These are phyloP conservation scores for Scrobipalpa atriplicella DNA, from an alignment of 2,888 invertebrate genomes.

Conservation along the genomic window DNA sequence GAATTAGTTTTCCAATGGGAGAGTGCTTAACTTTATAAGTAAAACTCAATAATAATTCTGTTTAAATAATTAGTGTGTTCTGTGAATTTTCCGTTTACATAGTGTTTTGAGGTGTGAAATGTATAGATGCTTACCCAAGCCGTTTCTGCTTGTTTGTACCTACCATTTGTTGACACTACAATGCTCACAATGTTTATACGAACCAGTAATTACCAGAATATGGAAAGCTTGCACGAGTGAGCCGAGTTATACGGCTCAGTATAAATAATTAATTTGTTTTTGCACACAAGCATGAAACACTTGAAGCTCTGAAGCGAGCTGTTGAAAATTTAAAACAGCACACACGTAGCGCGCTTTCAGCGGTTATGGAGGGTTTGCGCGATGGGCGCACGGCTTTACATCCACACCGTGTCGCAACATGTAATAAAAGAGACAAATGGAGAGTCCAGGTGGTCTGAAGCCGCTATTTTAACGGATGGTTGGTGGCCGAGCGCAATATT, in stretches of 20 bases:
- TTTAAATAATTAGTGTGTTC: not conserved
- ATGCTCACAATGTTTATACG: not conserved
- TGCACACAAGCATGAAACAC: slow-evolving; percentile 58
- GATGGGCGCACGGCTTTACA: slow-evolving; percentile 30
- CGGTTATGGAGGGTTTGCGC: slow-evolving; percentile 50
- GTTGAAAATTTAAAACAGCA: slow-evolving; percentile 66
- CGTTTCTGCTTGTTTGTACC: slow-evolving; percentile 1
- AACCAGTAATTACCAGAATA: slow-evolving; percentile 26
- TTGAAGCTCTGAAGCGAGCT: slow-evolving; percentile 51
- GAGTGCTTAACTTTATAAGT: not conserved
- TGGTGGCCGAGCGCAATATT: slow-evolving; percentile 17
- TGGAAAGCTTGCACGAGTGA: slow-evolving; percentile 28
- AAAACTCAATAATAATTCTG: not conserved
- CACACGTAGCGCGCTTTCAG: slow-evolving; percentile 49
- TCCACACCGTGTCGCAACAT: slow-evolving; percentile 30
- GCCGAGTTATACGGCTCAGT: slow-evolving; percentile 34
- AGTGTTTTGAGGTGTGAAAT: slow-evolving; percentile 11
- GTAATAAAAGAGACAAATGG: slow-evolving; percentile 26
- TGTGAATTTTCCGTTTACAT: slow-evolving; percentile 18
- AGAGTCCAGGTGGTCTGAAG: slow-evolving; percentile 17
- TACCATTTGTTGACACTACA: slow-evolving; percentile 19
- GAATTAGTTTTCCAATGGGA: no score
- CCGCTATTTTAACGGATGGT: slow-evolving; percentile 22
- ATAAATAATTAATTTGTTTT: slow-evolving; percentile 75
- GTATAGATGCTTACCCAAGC: not conserved